Conservation (phyloP, 2,113 vertebrate species). For the Microcebus lehilahytsara region DNA sequence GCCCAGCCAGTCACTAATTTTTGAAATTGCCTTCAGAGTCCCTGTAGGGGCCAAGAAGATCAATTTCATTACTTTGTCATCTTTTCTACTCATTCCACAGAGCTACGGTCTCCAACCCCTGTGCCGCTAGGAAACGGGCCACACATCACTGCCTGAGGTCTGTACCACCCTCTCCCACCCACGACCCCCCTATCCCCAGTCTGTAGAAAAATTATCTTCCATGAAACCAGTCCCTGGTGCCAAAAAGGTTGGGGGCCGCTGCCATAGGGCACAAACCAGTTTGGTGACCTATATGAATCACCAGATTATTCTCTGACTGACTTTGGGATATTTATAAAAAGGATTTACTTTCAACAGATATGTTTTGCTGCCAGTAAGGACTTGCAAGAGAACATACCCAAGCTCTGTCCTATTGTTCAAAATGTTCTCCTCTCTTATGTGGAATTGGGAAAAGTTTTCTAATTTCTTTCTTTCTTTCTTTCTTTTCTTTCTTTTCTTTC, state of each 20-base stretch:
- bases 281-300: background rate
- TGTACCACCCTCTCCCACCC: no score
- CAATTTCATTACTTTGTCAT: background rate
- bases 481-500: no score
- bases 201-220: no score
- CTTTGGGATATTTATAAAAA: background rate
- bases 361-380: background rate
- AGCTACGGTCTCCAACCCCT: background rate
- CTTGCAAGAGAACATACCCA: background rate
- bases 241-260: no score
- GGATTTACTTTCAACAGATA: background rate
- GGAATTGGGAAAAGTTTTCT: background rate
- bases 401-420: background rate
- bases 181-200: no score
- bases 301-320: background rate
- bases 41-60: background rate
- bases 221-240: no score
- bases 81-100: background rate
- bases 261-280: background rate
- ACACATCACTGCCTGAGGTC: no score
- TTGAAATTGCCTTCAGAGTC: background rate
- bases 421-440: background rate
- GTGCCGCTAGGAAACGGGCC: no score
- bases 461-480: background rate
- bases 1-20: background rate